Base-by-base conservation (phyloP, 2,113 vertebrate genomes). In the Tretioscincus oriximinensis region DNA sequence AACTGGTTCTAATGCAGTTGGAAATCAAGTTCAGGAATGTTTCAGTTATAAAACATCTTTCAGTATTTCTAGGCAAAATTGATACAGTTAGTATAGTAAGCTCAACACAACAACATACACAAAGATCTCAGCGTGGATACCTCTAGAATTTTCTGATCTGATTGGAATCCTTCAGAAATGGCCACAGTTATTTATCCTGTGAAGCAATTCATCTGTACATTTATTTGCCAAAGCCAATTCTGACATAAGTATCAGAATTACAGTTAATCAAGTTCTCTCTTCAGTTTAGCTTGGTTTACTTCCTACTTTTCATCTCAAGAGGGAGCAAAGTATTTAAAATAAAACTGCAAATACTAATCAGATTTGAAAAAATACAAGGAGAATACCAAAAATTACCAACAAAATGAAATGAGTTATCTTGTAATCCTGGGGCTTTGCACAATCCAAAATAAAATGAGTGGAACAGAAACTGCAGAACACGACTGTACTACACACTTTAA, bases 61-160 rank as follows among this genome's bases (percentile, higher is more conserved):
- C 3, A 81, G 47, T 9, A 10, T 26, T 35, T 26, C 45, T 24
- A 68, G 26, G n/a, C 31, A 58, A 11, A 24, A 69, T 12, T 68
- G 54, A 58, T 12, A 2, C 54, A 58, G 20, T 76, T 76, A 58
- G 12, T 58, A 14, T 18, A 58, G 54, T 14, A 18, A 58, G 54
- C 54, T 58, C 18, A 16, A 75, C 66, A 75, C 41, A 58, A 24
- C 41, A 58, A 24, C 58, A 22, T 81, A 24, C 78, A 87, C 87
- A 90, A 89, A 91, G 90, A 87, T 77, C 84, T 28, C 70, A 1
- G 83, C 80, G 85, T 88, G 90, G 84, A 88, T 35, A 49, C 64
- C 58, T 81, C 78, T 76, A 89, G 64, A 67, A 76, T 85, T 93
- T 92, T 89, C 88, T 91, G 89, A 90, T 86, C 88, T 87, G 85